These are phyloP conservation scores for Cephalotes varians DNA, from an alignment of 2,888 invertebrate species.

Conservation along the genomic window DNA sequence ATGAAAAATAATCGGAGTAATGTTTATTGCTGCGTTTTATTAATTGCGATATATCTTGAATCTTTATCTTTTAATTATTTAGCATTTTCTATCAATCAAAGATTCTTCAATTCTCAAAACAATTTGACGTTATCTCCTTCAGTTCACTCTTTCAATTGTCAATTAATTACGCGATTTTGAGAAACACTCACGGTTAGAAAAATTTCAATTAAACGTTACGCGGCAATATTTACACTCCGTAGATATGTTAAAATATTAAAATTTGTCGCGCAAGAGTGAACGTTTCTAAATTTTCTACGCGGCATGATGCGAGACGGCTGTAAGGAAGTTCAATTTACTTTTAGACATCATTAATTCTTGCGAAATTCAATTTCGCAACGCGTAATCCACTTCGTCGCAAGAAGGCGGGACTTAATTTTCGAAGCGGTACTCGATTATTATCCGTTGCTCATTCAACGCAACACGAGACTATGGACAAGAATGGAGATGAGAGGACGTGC, in stretches of 20 bases:
- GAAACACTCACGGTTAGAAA: background rate
- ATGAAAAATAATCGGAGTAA: conserved; percentile 18
- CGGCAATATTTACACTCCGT: background rate
- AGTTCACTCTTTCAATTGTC: background rate
- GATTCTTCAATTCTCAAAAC: background rate
- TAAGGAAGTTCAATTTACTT: conserved; percentile 39
- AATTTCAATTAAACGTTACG: conserved; percentile 38
- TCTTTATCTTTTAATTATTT: conserved; percentile 4
- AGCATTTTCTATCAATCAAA: background rate
- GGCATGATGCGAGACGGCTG: background rate
- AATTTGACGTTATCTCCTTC: background rate
- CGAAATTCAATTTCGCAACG: conserved; percentile 46
- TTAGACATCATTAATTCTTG: conserved; percentile 51
- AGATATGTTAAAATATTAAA: conserved; percentile 30
- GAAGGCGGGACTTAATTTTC: conserved; percentile 52
- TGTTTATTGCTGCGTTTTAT: conserved; percentile 20
- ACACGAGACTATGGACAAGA: conserved; percentile 30
- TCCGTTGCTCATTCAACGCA: conserved; percentile 45
- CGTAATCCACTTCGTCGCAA: conserved; percentile 45
- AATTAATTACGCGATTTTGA: background rate
- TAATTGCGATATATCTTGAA: conserved; percentile 12
- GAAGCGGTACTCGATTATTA: conserved; percentile 51
- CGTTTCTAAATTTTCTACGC: conserved; percentile 23
- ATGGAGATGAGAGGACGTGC: conserved; percentile 35
- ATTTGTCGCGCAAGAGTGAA: background rate